phyloP scores from a whole-genome alignment of 2,888 invertebrate species.

The Drosophila austrosaltans region DNA sequence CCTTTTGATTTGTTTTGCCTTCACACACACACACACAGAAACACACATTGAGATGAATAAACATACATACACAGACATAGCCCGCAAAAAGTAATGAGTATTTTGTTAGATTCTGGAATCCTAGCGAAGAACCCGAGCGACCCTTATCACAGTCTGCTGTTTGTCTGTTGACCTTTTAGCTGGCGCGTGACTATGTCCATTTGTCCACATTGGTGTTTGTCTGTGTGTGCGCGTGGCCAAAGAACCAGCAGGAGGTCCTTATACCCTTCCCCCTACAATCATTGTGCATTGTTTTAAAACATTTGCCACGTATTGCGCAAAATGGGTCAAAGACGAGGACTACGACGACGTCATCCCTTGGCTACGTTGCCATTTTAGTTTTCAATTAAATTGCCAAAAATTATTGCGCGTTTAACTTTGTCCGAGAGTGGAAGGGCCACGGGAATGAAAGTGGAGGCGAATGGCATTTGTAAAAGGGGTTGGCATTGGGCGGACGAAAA shows the following conservation, averaged over 20 bases:
- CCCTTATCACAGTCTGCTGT: constrained; percentile 23
- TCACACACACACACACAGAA: neutral
- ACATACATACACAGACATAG: neutral
- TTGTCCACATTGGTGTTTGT: constrained; percentile 34
- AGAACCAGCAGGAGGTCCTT: constrained; percentile 7
- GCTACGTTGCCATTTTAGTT: constrained; percentile 44
- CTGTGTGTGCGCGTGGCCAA: constrained; percentile 2
- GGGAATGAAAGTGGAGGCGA: neutral
- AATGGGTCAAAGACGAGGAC: constrained; percentile 33
- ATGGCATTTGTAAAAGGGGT: neutral
- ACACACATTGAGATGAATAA: neutral
- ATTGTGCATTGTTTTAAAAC: constrained; percentile 30
- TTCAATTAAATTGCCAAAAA: constrained; percentile 54
- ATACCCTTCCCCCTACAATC: neutral
- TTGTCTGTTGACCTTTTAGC: constrained; percentile 57
- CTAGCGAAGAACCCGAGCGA: neutral
- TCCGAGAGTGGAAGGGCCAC: neutral
- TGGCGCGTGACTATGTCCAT: constrained; percentile 59
- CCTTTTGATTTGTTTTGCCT: constrained; percentile 18
- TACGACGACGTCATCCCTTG: constrained; percentile 13
- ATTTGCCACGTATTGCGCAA: constrained; percentile 53
- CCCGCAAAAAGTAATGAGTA: constrained; percentile 14
- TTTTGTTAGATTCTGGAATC: constrained; percentile 9
- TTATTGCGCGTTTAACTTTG: constrained; percentile 34
- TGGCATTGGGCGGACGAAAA: neutral